Conservation (phyloP, 2,888 invertebrate genomes). For the Caenorhabditis imperialis region DNA sequence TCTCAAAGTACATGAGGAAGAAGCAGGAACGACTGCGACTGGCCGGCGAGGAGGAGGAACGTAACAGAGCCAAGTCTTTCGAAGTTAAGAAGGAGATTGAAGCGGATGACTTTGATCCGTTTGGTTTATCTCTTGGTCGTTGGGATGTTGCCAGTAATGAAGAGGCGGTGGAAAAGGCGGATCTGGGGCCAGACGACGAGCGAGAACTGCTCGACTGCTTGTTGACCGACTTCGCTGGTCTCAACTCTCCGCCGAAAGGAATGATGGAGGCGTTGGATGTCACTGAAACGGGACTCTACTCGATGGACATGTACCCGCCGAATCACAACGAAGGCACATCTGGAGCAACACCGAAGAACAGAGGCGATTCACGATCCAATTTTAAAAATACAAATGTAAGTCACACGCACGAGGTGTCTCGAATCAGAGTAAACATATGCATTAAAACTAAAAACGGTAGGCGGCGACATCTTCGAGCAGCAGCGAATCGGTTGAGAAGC, state of each 20-base stretch:
- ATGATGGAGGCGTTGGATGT: conserved; percentile 55
- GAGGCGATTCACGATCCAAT: too few relatives aligned
- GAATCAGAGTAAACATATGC: neutral
- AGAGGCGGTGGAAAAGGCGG: conserved; percentile 6
- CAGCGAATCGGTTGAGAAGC: conserved; percentile 27
- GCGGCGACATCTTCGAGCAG: conserved; percentile 23
- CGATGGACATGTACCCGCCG: conserved; percentile 38
- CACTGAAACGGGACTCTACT: conserved; percentile 22
- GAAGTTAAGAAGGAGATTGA: neutral
- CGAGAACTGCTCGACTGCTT: conserved; percentile 40
- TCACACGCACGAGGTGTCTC: neutral
- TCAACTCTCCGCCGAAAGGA: conserved; percentile 48
- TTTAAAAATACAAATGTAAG: conserved; percentile 5
- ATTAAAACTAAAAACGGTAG: conserved; percentile 13
- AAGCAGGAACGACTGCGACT: conserved; percentile 49
- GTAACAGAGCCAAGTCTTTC: neutral
- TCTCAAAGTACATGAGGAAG: conserved; percentile 63
- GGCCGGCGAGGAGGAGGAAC: conserved; percentile 28
- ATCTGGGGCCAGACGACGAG: conserved; percentile 45
- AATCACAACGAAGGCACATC: neutral
- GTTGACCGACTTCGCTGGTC: conserved; percentile 5
- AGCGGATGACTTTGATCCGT: too few relatives aligned
- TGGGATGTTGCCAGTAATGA: too few relatives aligned
- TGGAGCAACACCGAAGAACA: too few relatives aligned
- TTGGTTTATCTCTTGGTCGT: too few relatives aligned